Conservation (phyloP, 2,888 invertebrate species). For the Branchellion lobata region DNA sequence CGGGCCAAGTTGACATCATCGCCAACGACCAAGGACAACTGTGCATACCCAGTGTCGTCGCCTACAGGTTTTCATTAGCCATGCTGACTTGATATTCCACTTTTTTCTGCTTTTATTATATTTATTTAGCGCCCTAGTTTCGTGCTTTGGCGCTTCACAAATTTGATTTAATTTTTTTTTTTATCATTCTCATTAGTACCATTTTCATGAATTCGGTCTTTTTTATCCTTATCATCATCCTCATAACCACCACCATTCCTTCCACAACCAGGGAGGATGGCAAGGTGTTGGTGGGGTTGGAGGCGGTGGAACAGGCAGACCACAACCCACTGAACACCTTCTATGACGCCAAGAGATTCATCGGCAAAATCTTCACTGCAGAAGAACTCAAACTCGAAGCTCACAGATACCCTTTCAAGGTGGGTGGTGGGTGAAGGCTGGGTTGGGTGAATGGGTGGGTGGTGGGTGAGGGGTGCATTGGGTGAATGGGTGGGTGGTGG, state of each 20-base stretch:
- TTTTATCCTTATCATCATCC: background rate
- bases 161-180: too few relatives aligned
- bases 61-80: slow-evolving; percentile 57
- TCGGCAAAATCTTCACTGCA: slow-evolving; percentile 62
- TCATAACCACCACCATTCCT: background rate
- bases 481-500: too few relatives aligned
- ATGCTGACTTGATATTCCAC: background rate
- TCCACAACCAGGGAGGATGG: slow-evolving; percentile 34
- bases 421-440: slow-evolving; percentile 45
- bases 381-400: slow-evolving; percentile 57
- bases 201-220: background rate
- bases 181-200: too few relatives aligned
- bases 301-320: slow-evolving; percentile 63
- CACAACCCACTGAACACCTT: slow-evolving; percentile 64
- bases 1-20: slow-evolving; percentile 62
- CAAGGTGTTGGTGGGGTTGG: slow-evolving; percentile 62
- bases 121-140: background rate
- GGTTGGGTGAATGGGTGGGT: too few relatives aligned
- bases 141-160: too few relatives aligned
- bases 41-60: slow-evolving; percentile 65
- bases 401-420: slow-evolving; percentile 60
- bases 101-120: background rate
- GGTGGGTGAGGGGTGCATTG: too few relatives aligned
- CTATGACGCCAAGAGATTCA: slow-evolving; percentile 66
- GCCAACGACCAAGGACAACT: slow-evolving; percentile 61